These are phyloP conservation scores for Nysson spinosus DNA, from an alignment of 2,888 invertebrate species.

Conservation along the genomic window DNA sequence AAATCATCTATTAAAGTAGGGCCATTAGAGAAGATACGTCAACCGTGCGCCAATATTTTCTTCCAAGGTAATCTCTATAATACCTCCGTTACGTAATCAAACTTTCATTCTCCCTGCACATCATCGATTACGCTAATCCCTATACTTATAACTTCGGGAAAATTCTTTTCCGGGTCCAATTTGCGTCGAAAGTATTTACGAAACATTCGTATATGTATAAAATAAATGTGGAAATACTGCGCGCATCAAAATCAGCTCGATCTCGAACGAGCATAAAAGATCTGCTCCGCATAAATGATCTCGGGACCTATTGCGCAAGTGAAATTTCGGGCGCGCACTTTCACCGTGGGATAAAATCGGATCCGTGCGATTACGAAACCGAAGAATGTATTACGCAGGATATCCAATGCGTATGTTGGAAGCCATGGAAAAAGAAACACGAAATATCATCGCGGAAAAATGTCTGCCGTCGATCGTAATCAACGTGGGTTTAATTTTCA, in stretches of 20 bases:
- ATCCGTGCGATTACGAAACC: not conserved
- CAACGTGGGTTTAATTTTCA: no score
- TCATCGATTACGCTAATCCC: conserved; percentile 11
- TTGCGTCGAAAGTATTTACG: no score
- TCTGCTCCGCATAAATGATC: not conserved
- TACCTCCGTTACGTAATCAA: conserved; percentile 11
- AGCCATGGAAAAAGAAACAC: no score
- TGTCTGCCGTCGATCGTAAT: no score
- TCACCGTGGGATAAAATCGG: conserved; percentile 1
- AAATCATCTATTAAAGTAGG: no score
- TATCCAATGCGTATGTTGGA: no score
- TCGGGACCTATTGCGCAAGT: conserved; percentile 2
- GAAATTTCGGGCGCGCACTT: conserved; percentile 19
- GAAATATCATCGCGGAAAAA: no score
- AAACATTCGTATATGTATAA: no score
- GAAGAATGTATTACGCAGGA: not conserved
- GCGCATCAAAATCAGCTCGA: no score
- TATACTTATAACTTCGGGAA: conserved; percentile 18
- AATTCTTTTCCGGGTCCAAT: no score
- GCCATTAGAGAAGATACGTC: no score
- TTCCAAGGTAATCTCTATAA: conserved; percentile 3
- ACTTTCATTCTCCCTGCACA: conserved; percentile 17
- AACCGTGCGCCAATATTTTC: not conserved
- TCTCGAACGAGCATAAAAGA: not conserved
- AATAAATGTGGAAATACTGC: no score